Percentiles rank a stretch among this genome's conserved stretches.
Conservation (phyloP, 2,797 vertebrate genomes). For the Cetoscarus ocellatus region DNA sequence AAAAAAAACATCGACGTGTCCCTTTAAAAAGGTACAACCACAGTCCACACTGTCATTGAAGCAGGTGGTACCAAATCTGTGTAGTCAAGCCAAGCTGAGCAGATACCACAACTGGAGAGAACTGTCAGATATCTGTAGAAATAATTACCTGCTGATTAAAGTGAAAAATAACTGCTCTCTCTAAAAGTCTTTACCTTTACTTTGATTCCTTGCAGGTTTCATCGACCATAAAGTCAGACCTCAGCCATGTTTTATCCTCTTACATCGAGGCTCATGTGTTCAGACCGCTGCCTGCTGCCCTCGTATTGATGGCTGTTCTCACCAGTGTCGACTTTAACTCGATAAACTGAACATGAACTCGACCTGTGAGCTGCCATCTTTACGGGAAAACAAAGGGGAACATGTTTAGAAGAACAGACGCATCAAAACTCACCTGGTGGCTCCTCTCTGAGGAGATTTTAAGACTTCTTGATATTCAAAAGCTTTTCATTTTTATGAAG, state of each 20-base stretch:
- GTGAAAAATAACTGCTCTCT: not conserved
- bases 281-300: conserved; percentile 84
- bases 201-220: conserved; percentile 87
- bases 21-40: too few species aligned
- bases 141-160: not conserved
- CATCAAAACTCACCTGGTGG: conserved; percentile 28
- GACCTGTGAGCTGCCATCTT: conserved; percentile 4
- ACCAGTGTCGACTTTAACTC: conserved; percentile 15
- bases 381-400: conserved; percentile 25
- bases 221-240: conserved; percentile 90
- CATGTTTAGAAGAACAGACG: conserved; percentile 8
- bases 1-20: too few species aligned
- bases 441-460: conserved; percentile 57
- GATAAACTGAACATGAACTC: conserved; percentile 18
- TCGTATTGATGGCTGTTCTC: conserved; percentile 39
- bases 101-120: too few species aligned
- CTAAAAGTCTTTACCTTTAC: not conserved
- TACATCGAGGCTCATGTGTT: conserved; percentile 86
- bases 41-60: too few species aligned
- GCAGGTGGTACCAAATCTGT: too few species aligned
- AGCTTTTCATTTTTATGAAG: conserved; percentile 65
- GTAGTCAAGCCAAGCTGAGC: too few species aligned
- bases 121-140: not conserved
- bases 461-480: conserved; percentile 74
- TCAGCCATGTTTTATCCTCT: conserved; percentile 68